These are phyloP conservation scores for Pholis gunnellus DNA, from an alignment of 2,113 vertebrate genomes.

Conservation along the genomic window DNA sequence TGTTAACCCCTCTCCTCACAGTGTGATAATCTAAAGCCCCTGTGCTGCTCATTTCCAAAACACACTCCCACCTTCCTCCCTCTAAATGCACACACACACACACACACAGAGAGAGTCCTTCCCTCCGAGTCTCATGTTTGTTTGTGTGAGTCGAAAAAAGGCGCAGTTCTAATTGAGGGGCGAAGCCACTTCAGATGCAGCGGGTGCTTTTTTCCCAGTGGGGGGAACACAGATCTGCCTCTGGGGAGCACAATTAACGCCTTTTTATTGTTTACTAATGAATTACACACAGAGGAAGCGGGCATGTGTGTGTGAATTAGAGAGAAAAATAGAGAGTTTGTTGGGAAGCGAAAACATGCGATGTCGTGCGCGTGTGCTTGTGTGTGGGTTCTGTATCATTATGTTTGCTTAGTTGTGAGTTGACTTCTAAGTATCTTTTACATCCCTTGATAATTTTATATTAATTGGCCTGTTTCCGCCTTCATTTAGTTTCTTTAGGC, in stretches of 20 bases:
- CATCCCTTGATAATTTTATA: constrained; percentile 60
- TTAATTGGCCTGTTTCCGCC: constrained; percentile 51
- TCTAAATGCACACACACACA: constrained; percentile 1
- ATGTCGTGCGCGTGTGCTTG: background rate
- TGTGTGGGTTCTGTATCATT: constrained; percentile 21
- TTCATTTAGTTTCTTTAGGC: constrained; percentile 23
- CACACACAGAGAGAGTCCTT: background rate
- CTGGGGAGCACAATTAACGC: constrained; percentile 77
- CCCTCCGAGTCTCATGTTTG: constrained; percentile 60
- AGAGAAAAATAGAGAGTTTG: constrained; percentile 44
- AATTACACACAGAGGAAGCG: constrained; percentile 71
- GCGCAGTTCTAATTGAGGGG: constrained; percentile 63
- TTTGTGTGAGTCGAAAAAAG: constrained; percentile 59
- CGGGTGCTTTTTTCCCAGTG: constrained; percentile 62
- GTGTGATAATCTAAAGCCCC: constrained; percentile 39
- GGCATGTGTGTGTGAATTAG: constrained; percentile 40
- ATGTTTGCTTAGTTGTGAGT: constrained; percentile 32
- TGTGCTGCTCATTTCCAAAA: constrained; percentile 27
- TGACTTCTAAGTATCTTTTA: constrained; percentile 48
- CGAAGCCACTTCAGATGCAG: constrained; percentile 68
- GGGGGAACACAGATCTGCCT: constrained; percentile 66
- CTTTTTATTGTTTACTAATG: constrained; percentile 80
- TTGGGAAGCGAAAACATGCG: constrained; percentile 29
- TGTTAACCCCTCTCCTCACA: constrained; percentile 33
- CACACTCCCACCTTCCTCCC: constrained; percentile 18